A percentile compares a stretch with the other conserved stretches of the same genome.
Conservation (phyloP, 2,113 vertebrate species). For the Conger conger region DNA sequence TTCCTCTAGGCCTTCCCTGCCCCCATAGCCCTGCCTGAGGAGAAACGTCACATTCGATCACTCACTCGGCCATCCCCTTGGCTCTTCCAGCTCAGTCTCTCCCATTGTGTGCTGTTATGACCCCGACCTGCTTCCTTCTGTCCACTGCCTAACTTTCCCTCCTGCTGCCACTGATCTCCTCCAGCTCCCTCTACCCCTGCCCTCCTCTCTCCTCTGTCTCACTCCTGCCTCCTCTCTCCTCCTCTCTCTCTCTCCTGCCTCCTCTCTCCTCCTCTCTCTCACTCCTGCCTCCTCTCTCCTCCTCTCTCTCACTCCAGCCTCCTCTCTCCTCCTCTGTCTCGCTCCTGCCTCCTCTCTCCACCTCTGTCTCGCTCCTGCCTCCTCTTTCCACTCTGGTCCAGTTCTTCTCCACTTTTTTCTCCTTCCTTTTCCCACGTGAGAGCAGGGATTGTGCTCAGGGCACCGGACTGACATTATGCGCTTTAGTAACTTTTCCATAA, state of each 20-base stretch:
- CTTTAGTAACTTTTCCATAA: background rate
- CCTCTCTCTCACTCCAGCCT: too few relatives aligned
- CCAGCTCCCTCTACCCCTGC: background rate
- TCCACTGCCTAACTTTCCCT: background rate
- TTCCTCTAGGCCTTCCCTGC: background rate
- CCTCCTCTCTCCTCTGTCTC: background rate
- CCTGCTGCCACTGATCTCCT: background rate
- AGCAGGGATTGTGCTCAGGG: background rate
- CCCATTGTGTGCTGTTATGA: background rate
- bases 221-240: background rate
- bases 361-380: too few relatives aligned
- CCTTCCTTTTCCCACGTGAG: background rate
- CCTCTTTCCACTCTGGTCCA: background rate
- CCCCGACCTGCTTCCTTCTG: background rate
- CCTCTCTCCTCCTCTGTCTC: background rate
- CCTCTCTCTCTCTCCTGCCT: too few relatives aligned
- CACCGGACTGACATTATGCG: background rate
- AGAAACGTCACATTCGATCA: background rate
- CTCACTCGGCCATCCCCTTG: background rate
- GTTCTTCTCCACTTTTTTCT: background rate
- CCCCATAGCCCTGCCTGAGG: background rate
- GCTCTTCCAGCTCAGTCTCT: background rate
- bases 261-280: too few relatives aligned
- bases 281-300: background rate
- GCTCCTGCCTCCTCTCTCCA: background rate